These are phyloP conservation scores for Onychomys leucogaster DNA, from an alignment of 2,797 vertebrate species.

Conservation along the genomic window DNA sequence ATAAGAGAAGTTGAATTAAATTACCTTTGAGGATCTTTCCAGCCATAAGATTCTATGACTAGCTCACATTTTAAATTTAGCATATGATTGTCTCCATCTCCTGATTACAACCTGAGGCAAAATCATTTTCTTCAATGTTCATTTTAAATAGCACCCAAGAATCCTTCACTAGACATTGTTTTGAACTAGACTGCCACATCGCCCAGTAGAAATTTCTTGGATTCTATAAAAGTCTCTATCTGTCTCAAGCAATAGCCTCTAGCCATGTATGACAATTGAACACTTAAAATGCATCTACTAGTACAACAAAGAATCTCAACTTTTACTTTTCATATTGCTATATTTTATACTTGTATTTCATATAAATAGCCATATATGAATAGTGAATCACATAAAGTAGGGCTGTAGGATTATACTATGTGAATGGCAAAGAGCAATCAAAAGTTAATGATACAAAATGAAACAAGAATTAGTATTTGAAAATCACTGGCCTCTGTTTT, in stretches of 20 bases:
- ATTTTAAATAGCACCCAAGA: slow-evolving; percentile 58
- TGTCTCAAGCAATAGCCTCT: background rate
- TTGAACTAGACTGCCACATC: background rate
- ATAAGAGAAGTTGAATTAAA: slow-evolving; percentile 56
- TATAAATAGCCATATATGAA: background rate
- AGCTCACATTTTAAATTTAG: slow-evolving; percentile 65
- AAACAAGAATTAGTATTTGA: slow-evolving; percentile 12
- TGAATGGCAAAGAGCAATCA: background rate
- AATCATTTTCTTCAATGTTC: slow-evolving; percentile 57
- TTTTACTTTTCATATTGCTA: background rate
- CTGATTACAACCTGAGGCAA: slow-evolving; percentile 69
- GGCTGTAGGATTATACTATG: background rate
- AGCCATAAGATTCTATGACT: slow-evolving; percentile 57
- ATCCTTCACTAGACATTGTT: slow-evolving; percentile 52
- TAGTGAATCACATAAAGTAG: background rate
- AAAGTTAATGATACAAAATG: background rate
- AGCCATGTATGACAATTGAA: background rate
- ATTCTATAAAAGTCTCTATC: background rate
- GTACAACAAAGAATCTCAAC: background rate
- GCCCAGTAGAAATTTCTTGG: background rate
- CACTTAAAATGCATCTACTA: slow-evolving; percentile 27
- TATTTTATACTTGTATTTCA: background rate
- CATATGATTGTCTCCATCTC: background rate
- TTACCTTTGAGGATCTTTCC: slow-evolving; percentile 27
- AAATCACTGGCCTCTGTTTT: background rate